Conservation (phyloP, 1,140 invertebrate genomes). For the Pseudomyrmex sp. region DNA sequence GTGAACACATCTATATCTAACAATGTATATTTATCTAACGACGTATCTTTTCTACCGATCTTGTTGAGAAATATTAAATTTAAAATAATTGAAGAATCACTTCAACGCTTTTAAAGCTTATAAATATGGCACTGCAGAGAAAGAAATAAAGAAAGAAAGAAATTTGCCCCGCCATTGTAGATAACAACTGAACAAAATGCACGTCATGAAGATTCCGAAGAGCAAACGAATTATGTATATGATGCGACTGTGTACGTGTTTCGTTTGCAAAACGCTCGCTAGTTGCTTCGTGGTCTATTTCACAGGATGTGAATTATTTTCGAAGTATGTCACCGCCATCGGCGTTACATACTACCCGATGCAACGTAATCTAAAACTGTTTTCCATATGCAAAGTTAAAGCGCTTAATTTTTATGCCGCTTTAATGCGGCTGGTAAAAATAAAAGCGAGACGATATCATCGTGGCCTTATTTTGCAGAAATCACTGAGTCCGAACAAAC, state of each 20-base stretch:
- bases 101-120: too few species aligned
- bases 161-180: too few species aligned
- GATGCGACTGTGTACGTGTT: slow-evolving; percentile 25
- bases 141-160: too few species aligned
- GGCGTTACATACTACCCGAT: slow-evolving; percentile 28
- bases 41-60: too few species aligned
- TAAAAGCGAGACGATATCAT: slow-evolving; percentile 12
- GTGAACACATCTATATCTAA: not conserved
- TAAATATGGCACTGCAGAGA: too few species aligned
- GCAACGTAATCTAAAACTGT: slow-evolving; percentile 38
- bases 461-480: slow-evolving; percentile 35
- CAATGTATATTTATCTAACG: not conserved
- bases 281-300: slow-evolving; percentile 35
- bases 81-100: too few species aligned
- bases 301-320: slow-evolving; percentile 43
- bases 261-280: slow-evolving; percentile 40
- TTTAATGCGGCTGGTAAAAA: slow-evolving; percentile 38
- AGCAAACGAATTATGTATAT: slow-evolving; percentile 8
- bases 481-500: not conserved
- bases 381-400: slow-evolving; percentile 46
- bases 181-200: too few species aligned
- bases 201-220: not conserved
- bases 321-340: slow-evolving; percentile 39
- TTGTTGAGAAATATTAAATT: too few species aligned
- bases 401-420: slow-evolving; percentile 44